Evolutionary conservation across 2,113 vertebrate genomes (phyloP), one percentile per base, ranked within the genome.

Genomic region (Phocoena sinus): DNA sequence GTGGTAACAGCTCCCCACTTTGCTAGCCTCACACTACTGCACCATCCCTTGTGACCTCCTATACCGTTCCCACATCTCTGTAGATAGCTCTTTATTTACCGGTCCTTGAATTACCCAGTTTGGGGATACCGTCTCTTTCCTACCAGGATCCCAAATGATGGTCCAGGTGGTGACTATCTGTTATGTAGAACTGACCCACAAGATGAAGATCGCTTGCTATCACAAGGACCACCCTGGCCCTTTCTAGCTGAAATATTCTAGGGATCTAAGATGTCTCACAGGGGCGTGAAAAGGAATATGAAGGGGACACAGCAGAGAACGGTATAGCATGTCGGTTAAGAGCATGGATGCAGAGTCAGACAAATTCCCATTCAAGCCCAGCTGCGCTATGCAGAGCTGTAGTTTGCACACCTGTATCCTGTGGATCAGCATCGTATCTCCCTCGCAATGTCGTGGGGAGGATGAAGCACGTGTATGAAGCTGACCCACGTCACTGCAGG

Each of bases 281-380:
- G 38, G 18, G 28, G 11, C 6, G 26, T 10, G 41, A 9, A 13
- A 3, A 14, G 20, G 53, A 26, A 14, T 2, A 25, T 1, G 1
- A 23, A 63, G 76, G 11, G 20, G n/a, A 28, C 0, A 0, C n/a
- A 67, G 11, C 0, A 0, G 6, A n/a, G n/a, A 33, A 12, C 2
- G 4, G 15, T 4, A 8, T 0, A 4, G 20, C 0, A 5, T 9
- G 21, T 10, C 4, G 0, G 33, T 26, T 1, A n/a, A 15, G 56
- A 8, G 6, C 14, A 0, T 1, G 41, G 60, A 21, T 26, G 50
- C 62, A 53, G 63, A 63, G 41, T 15, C 25, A 33, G 56, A 31
- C 7, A 36, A 5, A 53, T 8, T 33, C 18, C 15, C 65, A 18
- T 67, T 33, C 65, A 6, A 67, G 33, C 26, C 14, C 10, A 33